Conservation (phyloP, 2,797 vertebrate species). For the Neoniphon sammara region DNA sequence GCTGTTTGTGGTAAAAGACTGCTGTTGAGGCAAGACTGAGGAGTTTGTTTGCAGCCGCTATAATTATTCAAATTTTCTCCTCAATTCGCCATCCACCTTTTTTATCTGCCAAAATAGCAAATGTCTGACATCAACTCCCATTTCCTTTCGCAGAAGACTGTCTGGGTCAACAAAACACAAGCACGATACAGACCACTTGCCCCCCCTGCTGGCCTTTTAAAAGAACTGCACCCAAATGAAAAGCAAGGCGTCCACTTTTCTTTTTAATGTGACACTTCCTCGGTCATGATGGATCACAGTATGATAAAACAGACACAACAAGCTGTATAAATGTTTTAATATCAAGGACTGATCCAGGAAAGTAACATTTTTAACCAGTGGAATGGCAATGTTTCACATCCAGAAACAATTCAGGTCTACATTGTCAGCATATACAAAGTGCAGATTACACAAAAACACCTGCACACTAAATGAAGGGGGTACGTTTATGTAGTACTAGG, state of each 20-base stretch:
- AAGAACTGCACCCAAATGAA: conserved; percentile 39
- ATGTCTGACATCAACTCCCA: neutral
- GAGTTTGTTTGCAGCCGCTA: neutral
- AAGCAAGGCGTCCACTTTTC: neutral
- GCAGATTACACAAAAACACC: conserved; percentile 34
- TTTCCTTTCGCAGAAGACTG: neutral
- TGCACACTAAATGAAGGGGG: conserved; percentile 14
- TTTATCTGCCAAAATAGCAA: conserved; percentile 6
- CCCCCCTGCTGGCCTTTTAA: conserved; percentile 56
- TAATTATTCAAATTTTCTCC: neutral
- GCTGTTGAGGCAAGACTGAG: neutral
- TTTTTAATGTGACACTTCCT: too few species aligned
- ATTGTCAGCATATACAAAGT: conserved; percentile 23
- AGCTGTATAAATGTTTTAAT: conserved; percentile 13
- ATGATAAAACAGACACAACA: too few species aligned
- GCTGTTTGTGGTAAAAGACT: neutral
- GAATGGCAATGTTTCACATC: conserved; percentile 35
- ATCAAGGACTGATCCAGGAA: neutral
- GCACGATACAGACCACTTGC: conserved; percentile 7
- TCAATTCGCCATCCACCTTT: neutral
- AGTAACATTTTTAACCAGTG: conserved; percentile 37
- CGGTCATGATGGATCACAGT: too few species aligned
- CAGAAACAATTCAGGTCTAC: conserved; percentile 1
- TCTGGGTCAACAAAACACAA: neutral
- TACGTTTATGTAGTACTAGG: conserved; percentile 24